A percentile compares a stretch with the other conserved stretches of the same genome.
Evolutionary conservation across 2,113 vertebrate species (phyloP).

Genomic region (Ginglymostoma cirratum): DNA sequence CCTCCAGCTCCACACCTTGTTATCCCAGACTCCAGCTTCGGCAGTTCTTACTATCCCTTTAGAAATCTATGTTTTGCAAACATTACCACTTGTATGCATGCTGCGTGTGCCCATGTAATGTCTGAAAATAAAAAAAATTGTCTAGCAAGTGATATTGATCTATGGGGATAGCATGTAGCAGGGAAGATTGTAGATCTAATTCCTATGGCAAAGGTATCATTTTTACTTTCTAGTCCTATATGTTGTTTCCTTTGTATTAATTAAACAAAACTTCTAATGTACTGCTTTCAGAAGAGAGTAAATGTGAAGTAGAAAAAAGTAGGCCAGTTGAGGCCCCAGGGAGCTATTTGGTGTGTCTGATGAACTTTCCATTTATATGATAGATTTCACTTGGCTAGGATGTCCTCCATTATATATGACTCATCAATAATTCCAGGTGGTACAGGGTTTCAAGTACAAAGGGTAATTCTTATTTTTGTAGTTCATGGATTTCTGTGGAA

Average conservation of each 20-base stretch:
- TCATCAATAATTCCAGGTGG: conserved; percentile 17
- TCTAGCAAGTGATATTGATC: not conserved
- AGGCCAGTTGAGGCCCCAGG: not conserved
- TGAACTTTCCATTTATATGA: not conserved
- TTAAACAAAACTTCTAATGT: not conserved
- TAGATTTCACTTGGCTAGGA: not conserved
- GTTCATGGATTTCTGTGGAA: not conserved
- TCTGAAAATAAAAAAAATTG: no score
- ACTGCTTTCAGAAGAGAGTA: not conserved
- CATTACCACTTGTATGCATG: no score
- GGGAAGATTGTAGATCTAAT: not conserved
- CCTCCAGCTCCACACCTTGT: no score
- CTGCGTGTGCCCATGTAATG: no score
- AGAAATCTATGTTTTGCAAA: no score
- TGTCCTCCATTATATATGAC: not conserved
- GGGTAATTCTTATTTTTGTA: not conserved
- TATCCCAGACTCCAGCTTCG: no score
- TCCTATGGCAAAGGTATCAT: not conserved
- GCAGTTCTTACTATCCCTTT: no score
- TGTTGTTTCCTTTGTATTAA: not conserved
- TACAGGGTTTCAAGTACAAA: not conserved
- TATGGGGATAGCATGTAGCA: not conserved
- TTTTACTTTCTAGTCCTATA: not conserved
- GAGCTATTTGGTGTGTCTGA: not conserved
- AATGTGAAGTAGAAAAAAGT: not conserved